Evolutionary conservation across 2,797 vertebrate genomes (phyloP), one percentile per base, ranked within the genome.

Genomic region (Pristis pectinata): DNA sequence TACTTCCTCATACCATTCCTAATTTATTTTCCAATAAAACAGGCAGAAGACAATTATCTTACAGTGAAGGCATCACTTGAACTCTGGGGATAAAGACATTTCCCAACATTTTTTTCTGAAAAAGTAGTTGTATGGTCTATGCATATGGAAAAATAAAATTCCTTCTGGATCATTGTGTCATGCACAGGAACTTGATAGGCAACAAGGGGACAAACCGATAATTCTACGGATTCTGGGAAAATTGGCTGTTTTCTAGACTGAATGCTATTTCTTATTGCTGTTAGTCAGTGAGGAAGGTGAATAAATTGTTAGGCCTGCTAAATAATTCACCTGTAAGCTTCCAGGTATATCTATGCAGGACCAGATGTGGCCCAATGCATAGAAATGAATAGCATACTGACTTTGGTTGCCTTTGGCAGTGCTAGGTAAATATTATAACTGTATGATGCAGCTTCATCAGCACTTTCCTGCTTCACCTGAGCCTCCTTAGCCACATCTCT

Each of bases 251-350:
- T 61, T 67, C 59, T 91, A 91, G 59, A 37, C n/a, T 67, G 59
- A 19, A 91, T 64, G 19, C 10, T 64, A n/a, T 89, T 34, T 64
- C 6, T 37, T 64, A 19, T 91, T 91, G 87, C n/a, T 89, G 56
- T 89, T 89, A 89, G 85, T 61, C 34, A 15, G n/a, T 91, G 34
- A 59, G 44, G 87, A 64, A 64, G 61, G 87, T 37, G 87, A 64
- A 91, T 13, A 91, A 37, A n/a, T 64, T 64, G 59, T 64, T 61
- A 61, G 56, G 59, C n/a, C 59, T 91, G 6, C 59, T 91, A 59
- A 91, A 91, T 91, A 91, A 91, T 91, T n/a, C 7, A 91, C 61
- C 59, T 91, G 87, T 8, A 37, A 64, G 22, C 87, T 41, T 61
- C 59, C 59, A 59, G 59, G 61, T 91, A 8, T 64, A 64, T 37